phyloP scores from a whole-genome alignment of 23 tunicate species.

The Trididemnum nubilum region DNA sequence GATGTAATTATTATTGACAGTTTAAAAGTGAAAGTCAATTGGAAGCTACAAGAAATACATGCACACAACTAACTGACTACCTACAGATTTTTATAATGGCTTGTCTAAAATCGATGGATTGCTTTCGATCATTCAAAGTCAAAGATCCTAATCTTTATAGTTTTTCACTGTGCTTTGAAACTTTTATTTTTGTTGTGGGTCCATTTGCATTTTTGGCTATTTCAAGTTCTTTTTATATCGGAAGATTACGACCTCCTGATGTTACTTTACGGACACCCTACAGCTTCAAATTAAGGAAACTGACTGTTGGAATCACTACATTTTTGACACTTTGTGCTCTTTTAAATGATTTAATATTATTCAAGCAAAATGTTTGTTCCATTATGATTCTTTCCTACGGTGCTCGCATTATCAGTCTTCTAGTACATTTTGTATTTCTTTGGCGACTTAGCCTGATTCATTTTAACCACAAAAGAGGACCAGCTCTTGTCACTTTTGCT shows the following conservation, averaged over 20 bases:
- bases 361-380: conserved; percentile 28
- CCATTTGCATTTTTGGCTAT: conserved; percentile 66
- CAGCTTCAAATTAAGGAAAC: conserved; percentile 44
- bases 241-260: conserved; percentile 75
- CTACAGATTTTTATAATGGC: too few species aligned
- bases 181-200: conserved; percentile 44
- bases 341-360: conserved; percentile 49
- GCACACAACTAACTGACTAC: too few species aligned
- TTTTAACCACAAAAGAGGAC: conserved; percentile 79
- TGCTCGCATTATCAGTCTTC: conserved; percentile 28
- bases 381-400: conserved; percentile 42
- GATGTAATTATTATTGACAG: too few species aligned
- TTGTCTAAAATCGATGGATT: neutral
- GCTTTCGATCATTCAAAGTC: conserved; percentile 45
- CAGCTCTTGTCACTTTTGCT: conserved; percentile 44
- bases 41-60: too few species aligned
- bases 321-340: conserved; percentile 36
- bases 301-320: conserved; percentile 53
- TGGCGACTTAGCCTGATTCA: conserved; percentile 67
- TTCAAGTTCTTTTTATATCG: conserved; percentile 71
- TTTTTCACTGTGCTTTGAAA: conserved; percentile 82
- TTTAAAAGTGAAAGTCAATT: too few species aligned
- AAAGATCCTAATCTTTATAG: conserved; percentile 28
- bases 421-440: conserved; percentile 61
- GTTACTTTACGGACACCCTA: conserved; percentile 40